Base-by-base conservation (phyloP, 2,113 vertebrate genomes). In the Heterotis niloticus region DNA sequence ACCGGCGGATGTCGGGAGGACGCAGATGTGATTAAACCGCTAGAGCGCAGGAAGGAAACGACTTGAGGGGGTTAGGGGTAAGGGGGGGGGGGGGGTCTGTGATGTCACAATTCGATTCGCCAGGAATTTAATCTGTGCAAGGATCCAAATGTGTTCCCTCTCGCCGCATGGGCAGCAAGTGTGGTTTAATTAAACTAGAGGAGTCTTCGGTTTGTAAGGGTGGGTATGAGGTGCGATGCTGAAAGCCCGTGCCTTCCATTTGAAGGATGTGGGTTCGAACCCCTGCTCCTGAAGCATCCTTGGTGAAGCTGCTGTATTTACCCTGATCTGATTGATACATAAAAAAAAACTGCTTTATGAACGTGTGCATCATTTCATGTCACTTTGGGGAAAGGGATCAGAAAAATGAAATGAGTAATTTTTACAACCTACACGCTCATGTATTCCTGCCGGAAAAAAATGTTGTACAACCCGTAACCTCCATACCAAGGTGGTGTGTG, bases 181-280 rank as follows among this genome's bases (percentile, higher is more conserved):
- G 28, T 26, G 56, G 28, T 69, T 67, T 56, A 54, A 26, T 29
- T 59, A 57, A 16, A 12, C 16, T 56, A 20, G 65, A 34, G 3
- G 26, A 68, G 76, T 64, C 76, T 26, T 72, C 79, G 28, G 44
- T 24, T 60, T 83, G 86, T 85, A 88, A 79, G 87, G 89, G 90
- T 88, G 86, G 87, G 84, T 89, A 87, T 90, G 90, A 92, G 92
- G 88, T 84, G 86, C 85, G 89, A 90, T 88, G 87, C 87, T 87
- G 86, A 89, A 88, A 83, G 84, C 81, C 71, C 86, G 86, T 84
- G 85, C 89, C 88, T 89, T 90, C 34, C 2, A 44, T 7, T 44
- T 7, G 7, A 44, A 44, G 34, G 34, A 44, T 44, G 34, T 44
- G 34, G 89, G 89, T 87, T 85, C 83, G 81, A 89, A 81, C 67